phyloP scores from a whole-genome alignment of 2,113 vertebrate genomes.

The Apeltes quadracus region DNA sequence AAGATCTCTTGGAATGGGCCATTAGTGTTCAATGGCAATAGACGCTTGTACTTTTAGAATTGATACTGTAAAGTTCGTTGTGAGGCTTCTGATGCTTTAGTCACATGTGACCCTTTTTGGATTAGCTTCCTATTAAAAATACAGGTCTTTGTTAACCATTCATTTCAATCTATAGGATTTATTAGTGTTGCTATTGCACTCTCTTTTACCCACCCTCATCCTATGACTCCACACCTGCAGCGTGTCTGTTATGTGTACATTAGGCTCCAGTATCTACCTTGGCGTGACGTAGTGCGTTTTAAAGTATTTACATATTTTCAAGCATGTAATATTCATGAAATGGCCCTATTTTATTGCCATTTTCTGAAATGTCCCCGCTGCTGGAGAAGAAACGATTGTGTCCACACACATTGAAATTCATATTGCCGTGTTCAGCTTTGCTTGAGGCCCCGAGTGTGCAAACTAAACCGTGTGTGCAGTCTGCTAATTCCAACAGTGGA shows the following conservation, averaged over 20 bases:
- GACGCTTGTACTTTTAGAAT: too few species aligned
- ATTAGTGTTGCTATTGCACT: background rate
- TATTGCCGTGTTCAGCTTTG: constrained; percentile 25
- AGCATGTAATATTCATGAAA: constrained; percentile 21
- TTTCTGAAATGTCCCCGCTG: background rate
- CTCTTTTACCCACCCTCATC: background rate
- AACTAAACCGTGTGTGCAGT: constrained; percentile 30
- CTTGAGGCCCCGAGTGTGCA: constrained; percentile 9
- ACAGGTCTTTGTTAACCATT: background rate
- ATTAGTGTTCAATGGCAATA: background rate
- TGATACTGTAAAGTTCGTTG: background rate
- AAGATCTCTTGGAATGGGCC: background rate
- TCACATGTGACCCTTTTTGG: background rate
- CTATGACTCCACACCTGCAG: background rate
- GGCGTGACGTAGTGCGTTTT: background rate
- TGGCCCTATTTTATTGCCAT: background rate
- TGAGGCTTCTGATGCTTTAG: background rate
- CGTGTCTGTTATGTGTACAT: background rate
- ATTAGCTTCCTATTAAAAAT: background rate
- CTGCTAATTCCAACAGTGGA: constrained; percentile 39
- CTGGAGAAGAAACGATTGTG: background rate
- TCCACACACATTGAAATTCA: constrained; percentile 18
- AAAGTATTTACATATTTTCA: constrained; percentile 1
- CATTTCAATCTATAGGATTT: background rate
- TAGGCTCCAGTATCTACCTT: background rate